These are phyloP conservation scores for Egretta garzetta DNA, from an alignment of 2,113 vertebrate genomes.

Conservation along the genomic window DNA sequence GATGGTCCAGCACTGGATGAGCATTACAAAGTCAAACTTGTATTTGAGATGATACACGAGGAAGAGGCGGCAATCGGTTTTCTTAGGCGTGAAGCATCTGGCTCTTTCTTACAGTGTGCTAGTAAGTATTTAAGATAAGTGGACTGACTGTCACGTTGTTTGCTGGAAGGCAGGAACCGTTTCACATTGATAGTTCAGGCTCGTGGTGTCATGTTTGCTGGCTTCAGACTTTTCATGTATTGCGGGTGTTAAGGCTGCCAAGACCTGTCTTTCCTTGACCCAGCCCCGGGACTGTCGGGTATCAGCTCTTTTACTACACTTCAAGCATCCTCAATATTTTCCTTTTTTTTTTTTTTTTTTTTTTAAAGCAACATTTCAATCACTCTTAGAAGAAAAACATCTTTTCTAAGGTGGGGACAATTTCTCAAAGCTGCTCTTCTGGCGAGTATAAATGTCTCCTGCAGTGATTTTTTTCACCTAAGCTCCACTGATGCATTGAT, in stretches of 20 bases:
- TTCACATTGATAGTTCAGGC: not conserved
- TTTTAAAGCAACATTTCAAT: not conserved
- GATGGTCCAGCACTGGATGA: not conserved
- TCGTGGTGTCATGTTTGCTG: not conserved
- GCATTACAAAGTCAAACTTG: not conserved
- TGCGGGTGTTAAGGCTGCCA: not conserved
- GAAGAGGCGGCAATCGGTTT: not conserved
- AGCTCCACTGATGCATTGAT: not conserved
- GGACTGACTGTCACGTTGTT: not conserved
- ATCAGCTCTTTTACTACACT: not conserved
- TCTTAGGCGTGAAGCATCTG: not conserved
- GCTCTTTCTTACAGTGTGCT: fast-evolving
- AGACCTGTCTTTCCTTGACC: not conserved
- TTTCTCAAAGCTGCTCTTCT: constrained; percentile 2
- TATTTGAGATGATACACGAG: not conserved
- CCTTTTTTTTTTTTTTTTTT: not conserved
- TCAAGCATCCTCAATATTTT: not conserved
- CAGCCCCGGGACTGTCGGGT: not conserved
- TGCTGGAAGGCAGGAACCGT: not conserved
- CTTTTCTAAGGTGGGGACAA: not conserved
- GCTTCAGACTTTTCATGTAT: not conserved
- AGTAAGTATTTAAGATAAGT: not conserved
- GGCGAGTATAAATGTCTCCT: not conserved
- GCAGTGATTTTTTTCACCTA: not conserved
- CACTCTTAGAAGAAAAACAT: not conserved